phyloP scores from a whole-genome alignment of 2,888 invertebrate genomes.

The Mimachlamys varia region DNA sequence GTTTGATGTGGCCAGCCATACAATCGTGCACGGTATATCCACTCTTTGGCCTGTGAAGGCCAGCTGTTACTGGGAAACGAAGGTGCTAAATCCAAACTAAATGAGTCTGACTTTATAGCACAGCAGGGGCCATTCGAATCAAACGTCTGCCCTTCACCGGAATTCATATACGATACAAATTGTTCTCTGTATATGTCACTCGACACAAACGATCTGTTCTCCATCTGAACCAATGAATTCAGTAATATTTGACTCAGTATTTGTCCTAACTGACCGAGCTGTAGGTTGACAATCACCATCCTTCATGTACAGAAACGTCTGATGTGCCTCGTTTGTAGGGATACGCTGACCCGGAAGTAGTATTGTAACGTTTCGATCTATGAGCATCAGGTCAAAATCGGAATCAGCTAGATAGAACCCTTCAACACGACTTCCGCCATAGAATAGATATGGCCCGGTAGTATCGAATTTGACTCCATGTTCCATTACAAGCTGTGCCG shows the following conservation, averaged over 20 bases:
- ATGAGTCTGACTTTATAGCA: neutral
- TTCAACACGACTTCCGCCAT: conserved; percentile 4
- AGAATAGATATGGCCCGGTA: neutral
- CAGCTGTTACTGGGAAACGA: neutral
- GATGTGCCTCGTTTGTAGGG: neutral
- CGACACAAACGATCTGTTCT: neutral
- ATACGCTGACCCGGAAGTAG: neutral
- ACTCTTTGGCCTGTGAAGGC: conserved; percentile 43
- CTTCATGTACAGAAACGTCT: neutral
- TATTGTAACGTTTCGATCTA: neutral
- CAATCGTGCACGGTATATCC: conserved; percentile 38
- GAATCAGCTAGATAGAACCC: neutral
- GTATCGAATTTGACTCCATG: neutral
- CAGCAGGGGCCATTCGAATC: neutral
- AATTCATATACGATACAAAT: neutral
- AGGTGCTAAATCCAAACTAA: neutral
- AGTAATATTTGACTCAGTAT: neutral
- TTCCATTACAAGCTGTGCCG: neutral
- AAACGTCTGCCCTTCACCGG: neutral
- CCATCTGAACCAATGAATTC: neutral
- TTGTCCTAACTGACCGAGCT: neutral
- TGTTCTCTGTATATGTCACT: neutral
- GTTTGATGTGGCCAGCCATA: conserved; percentile 41
- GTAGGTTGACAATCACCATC: neutral
- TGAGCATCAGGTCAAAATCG: neutral